Evolutionary conservation across 1,140 invertebrate genomes (phyloP).

Genomic region (Drosophila subpulchrella): DNA sequence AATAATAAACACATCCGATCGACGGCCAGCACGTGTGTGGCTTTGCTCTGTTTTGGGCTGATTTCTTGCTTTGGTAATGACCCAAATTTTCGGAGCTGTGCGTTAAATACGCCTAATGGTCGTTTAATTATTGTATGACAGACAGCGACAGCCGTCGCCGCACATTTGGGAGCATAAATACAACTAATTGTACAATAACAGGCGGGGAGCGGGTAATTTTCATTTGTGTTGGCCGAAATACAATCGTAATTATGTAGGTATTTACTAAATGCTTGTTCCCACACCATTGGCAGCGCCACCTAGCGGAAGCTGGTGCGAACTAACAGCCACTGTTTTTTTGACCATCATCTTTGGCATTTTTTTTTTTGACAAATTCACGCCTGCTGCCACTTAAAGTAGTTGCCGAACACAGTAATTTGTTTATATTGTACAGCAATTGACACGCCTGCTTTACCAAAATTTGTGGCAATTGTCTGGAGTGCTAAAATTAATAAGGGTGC

Average conservation of each 20-base stretch:
- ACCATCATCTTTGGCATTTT: constrained; percentile 22
- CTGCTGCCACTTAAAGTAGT: constrained; percentile 20
- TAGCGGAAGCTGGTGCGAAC: constrained; percentile 16
- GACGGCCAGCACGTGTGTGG: constrained; percentile 63
- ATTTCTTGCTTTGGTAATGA: constrained; percentile 71
- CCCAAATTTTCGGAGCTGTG: constrained; percentile 72
- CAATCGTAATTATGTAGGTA: constrained; percentile 35
- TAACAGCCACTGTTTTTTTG: neutral
- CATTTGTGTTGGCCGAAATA: constrained; percentile 24
- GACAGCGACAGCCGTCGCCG: constrained; percentile 63
- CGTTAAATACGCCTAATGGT: constrained; percentile 77
- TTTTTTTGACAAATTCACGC: constrained; percentile 6
- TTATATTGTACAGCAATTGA: constrained; percentile 78
- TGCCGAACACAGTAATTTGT: constrained; percentile 58
- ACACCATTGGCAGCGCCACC: constrained; percentile 26
- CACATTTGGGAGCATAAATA: constrained; percentile 65
- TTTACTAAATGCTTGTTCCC: constrained; percentile 35
- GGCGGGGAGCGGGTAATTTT: constrained; percentile 25
- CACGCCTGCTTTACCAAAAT: constrained; percentile 76
- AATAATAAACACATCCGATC: constrained; percentile 77
- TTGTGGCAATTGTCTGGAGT: constrained; percentile 73
- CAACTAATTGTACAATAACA: constrained; percentile 78
- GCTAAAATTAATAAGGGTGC: constrained; percentile 74
- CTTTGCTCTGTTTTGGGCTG: constrained; percentile 52
- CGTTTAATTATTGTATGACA: constrained; percentile 76